These are phyloP conservation scores for human (Homo sapiens) DNA, from an alignment of 2,113 vertebrate genomes.

Conservation along the genomic window GRCh38 chr6:46801001-46801500, in stretches of 20 bases:
- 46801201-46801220: not conserved
- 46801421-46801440: not conserved
- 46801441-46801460: not conserved
- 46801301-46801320: not conserved
- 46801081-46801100: not conserved
- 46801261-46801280: not conserved
- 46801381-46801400: not conserved
- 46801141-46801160: not conserved
- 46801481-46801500: not conserved
- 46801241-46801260: not conserved
- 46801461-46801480: not conserved
- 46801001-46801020: not conserved
- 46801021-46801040: not conserved
- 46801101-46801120: not conserved
- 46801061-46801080: not conserved
- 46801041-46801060: not conserved
- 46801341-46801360: not conserved
- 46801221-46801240: not conserved
- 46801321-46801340: not conserved
- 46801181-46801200: not conserved
- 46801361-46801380: not conserved
- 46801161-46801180: not conserved
- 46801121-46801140: not conserved
- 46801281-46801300: not conserved
- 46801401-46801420: not conserved